Conservation (phyloP, 2,888 invertebrate species). For the Nebria salina region DNA sequence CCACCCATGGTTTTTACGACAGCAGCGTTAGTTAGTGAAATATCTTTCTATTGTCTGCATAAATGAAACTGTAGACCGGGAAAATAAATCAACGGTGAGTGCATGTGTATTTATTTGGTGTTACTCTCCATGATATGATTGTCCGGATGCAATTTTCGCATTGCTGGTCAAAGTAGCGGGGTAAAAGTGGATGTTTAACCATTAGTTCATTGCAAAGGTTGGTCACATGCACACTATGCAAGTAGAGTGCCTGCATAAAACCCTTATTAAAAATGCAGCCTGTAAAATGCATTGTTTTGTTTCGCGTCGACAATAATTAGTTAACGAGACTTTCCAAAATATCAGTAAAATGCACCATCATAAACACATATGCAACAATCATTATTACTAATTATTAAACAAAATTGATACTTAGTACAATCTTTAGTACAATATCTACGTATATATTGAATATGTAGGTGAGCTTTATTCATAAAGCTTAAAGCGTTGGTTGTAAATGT, state of each 20-base stretch:
- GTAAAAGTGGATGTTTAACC: not conserved
- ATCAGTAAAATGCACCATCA: conserved; percentile 26
- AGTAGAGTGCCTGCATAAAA: conserved; percentile 38
- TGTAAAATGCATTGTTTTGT: conserved; percentile 47
- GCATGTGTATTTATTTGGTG: not conserved
- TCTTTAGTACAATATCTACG: too few relatives aligned
- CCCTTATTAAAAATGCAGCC: conserved; percentile 47
- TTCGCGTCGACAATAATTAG: conserved; percentile 45
- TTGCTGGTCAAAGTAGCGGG: conserved; percentile 1
- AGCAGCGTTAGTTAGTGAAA: not conserved
- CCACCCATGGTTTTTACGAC: not conserved
- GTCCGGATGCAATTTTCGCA: conserved; percentile 19
- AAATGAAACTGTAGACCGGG: too few relatives aligned
- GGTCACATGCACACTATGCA: conserved; percentile 7
- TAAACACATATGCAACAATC: not conserved
- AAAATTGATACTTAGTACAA: too few relatives aligned
- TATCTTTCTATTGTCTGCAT: too few relatives aligned
- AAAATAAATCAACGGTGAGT: not conserved
- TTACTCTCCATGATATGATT: not conserved
- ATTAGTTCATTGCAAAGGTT: not conserved
- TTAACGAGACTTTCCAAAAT: conserved; percentile 40
- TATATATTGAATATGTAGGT: too few relatives aligned
- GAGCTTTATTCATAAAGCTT: not conserved
- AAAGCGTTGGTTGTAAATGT: not conserved
- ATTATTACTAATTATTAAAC: too few relatives aligned